phyloP scores from a whole-genome alignment of 2,888 invertebrate species.

The Caradrina clavipalpis region DNA sequence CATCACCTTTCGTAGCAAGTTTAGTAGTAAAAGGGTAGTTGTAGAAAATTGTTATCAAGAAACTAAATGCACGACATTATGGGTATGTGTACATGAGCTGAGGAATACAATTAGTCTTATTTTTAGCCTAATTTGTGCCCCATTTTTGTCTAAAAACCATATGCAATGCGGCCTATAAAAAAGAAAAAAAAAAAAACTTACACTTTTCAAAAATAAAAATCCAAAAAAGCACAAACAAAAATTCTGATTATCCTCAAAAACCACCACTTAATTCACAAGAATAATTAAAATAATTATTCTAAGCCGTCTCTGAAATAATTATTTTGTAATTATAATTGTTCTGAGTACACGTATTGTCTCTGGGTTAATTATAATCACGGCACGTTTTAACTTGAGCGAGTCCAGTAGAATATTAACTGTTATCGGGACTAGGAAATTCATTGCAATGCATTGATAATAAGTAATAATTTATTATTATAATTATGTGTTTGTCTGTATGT shows the following conservation, averaged over 20 bases:
- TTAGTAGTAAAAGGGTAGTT: too few species aligned
- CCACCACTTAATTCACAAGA: constrained; percentile 2
- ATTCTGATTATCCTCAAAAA: constrained; percentile 48
- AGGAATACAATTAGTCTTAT: too few species aligned
- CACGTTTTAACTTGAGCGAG: constrained; percentile 15
- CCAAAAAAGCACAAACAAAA: constrained; percentile 26
- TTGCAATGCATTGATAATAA: constrained; percentile 27
- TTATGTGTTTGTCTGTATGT: background rate
- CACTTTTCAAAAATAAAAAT: constrained; percentile 32
- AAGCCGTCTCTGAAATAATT: constrained; percentile 5
- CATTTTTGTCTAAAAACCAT: too few species aligned
- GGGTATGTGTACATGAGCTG: too few species aligned
- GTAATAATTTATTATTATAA: background rate
- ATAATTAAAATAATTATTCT: constrained; percentile 23
- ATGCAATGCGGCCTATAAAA: too few species aligned
- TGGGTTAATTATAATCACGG: background rate
- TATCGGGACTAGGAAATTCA: constrained; percentile 24
- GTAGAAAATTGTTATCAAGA: too few species aligned
- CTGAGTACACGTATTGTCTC: background rate
- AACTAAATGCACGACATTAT: too few species aligned
- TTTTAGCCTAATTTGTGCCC: too few species aligned
- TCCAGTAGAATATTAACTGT: constrained; percentile 6
- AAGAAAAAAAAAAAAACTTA: constrained; percentile 36
- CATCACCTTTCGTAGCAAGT: too few species aligned
- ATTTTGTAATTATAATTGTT: constrained; percentile 21